A percentile compares a stretch with the other conserved stretches of the same genome.
phyloP scores from a whole-genome alignment of 1,140 invertebrate species.

The Zelostemma sp. region DNA sequence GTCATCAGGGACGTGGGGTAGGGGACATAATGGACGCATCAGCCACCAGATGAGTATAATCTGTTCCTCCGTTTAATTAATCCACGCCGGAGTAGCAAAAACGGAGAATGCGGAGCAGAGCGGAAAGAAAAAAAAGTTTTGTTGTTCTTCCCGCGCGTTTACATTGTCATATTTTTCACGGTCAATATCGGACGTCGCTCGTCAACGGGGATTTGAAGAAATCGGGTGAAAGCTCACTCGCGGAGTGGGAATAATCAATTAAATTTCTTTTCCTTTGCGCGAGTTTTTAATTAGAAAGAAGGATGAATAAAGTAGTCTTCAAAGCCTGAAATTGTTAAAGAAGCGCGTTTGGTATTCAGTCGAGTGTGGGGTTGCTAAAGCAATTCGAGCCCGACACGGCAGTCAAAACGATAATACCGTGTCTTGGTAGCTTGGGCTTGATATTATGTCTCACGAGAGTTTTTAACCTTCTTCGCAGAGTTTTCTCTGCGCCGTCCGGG shows the following conservation, averaged over 20 bases:
- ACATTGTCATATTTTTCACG: neutral
- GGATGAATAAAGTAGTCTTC: slow-evolving; percentile 30
- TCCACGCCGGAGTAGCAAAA: slow-evolving; percentile 53
- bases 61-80: slow-evolving; percentile 65
- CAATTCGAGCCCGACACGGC: slow-evolving; percentile 37
- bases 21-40: slow-evolving; percentile 41
- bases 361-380: slow-evolving; percentile 39
- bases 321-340: slow-evolving; percentile 33
- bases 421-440: slow-evolving; percentile 61
- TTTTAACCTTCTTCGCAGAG: slow-evolving; percentile 35
- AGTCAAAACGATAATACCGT: slow-evolving; percentile 60
- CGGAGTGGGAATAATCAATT: slow-evolving; percentile 38
- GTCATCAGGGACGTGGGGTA: slow-evolving; percentile 47
- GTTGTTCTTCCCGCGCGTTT: neutral
- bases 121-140: slow-evolving; percentile 8
- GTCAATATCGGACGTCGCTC: no score
- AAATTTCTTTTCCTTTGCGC: slow-evolving; percentile 5
- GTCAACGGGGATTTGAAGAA: no score
- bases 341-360: slow-evolving; percentile 30
- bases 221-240: no score
- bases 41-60: slow-evolving; percentile 56
- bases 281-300: slow-evolving; percentile 3
- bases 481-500: slow-evolving; percentile 18
- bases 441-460: slow-evolving; percentile 59
- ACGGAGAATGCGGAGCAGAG: slow-evolving; percentile 31